Evolutionary conservation across 1,140 invertebrate species (phyloP).

Genomic region (Brachionus sp.): DNA sequence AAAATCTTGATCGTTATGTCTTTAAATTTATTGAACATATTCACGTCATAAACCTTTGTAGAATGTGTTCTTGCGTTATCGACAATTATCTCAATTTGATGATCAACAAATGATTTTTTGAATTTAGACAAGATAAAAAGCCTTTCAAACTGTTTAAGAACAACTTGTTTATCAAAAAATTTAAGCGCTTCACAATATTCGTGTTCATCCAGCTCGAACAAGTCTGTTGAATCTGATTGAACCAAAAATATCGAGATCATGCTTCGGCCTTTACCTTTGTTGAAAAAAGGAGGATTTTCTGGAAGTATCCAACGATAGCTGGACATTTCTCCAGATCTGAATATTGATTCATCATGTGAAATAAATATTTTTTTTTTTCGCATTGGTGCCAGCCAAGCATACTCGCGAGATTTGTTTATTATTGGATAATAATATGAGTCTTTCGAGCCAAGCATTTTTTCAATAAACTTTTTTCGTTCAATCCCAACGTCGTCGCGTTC

Average conservation of each 20-base stretch:
- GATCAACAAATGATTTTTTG: too few relatives aligned
- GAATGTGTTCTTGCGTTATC: too few relatives aligned
- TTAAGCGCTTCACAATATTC: too few relatives aligned
- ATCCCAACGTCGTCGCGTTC: too few relatives aligned
- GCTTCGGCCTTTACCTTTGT: background rate
- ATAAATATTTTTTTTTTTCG: background rate
- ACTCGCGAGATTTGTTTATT: background rate
- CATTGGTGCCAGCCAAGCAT: background rate
- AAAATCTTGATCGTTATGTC: background rate
- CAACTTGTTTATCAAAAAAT: too few relatives aligned
- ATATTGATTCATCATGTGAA: background rate
- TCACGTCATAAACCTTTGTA: too few relatives aligned
- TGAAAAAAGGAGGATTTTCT: background rate
- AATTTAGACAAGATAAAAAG: too few relatives aligned
- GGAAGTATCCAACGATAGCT: background rate
- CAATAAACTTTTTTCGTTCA: constrained; percentile 3
- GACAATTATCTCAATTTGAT: too few relatives aligned
- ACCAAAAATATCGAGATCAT: background rate
- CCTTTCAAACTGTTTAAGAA: too few relatives aligned
- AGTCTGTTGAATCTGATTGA: background rate
- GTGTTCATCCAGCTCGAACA: too few relatives aligned
- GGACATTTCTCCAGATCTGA: background rate
- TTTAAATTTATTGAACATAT: background rate
- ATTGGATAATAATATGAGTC: background rate
- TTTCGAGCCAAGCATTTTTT: background rate